Evolutionary conservation across 1,140 invertebrate species (phyloP), one percentile per base, ranked within the genome.

Genomic region (Pachyrhynchus sulphureomaculatus): DNA sequence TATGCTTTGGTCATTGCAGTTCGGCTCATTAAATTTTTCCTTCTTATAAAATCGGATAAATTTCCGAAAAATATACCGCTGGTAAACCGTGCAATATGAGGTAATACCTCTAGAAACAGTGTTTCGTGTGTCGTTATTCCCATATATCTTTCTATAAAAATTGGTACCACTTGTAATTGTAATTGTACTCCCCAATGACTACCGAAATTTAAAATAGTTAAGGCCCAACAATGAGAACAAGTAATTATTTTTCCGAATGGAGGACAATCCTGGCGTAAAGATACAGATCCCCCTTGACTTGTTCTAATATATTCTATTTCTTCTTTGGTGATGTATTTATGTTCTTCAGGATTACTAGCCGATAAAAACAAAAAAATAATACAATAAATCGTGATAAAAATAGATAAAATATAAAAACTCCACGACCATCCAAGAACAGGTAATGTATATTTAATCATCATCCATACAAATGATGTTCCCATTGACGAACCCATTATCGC

Each of bases 111-210:
- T 26, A 57, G 5, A 1, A 57, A 12, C 13, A 48, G 29, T 2
- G 42, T 23, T 17, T 47, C 29, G 18, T 48, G 4, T 10, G 54
- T 81, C 67, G 93, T 82, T 64, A 94, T 94, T 13, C 91, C 88
- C 8, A 97, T 80, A n/a, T 93, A 87, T 73, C 88, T 84, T 34
- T 89, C 85, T 64, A 96, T 86, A 41, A 65, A 71, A 54, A 90
- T 93, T 0, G 95, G 95, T 4, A 94, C 87, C 52, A 89, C 88
- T 0, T 89, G 93, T 56, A 95, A 82, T 61, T 96, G 86, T 65
- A 90, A 86, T 65, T 87, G 89, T 65, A 95, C 77, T 0, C 88
- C 87, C 88, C 88, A 90, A 70, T 87, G 79, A 64, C 88, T 89
- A 21, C 87, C 87, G 66, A 87, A 87, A 62, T 90, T 87, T 17